Evolutionary conservation across 2,797 vertebrate species (phyloP).

Genomic region (Pygocentrus nattereri): DNA sequence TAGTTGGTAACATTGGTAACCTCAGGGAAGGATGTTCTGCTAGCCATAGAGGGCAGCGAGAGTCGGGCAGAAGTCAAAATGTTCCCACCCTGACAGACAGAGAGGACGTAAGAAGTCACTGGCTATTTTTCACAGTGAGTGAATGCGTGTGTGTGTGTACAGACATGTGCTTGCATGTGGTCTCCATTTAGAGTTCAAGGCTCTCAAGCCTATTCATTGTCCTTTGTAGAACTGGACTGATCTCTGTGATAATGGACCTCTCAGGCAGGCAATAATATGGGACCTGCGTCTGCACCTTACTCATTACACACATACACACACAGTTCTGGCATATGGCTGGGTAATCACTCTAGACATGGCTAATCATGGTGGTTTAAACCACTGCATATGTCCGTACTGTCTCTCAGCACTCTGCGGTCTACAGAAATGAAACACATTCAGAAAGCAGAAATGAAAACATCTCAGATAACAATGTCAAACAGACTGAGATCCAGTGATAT

Average conservation of each 20-base stretch:
- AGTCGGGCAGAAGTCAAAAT: slow-evolving; percentile 88
- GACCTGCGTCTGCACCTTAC: not conserved
- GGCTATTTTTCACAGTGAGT: not conserved
- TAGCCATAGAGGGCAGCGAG: slow-evolving; percentile 92
- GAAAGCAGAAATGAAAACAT: not conserved
- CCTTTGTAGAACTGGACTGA: not conserved
- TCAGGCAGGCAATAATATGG: not conserved
- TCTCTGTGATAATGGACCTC: not conserved
- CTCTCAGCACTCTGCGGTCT: slow-evolving; percentile 12
- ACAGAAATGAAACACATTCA: not conserved
- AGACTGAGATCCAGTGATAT: slow-evolving; percentile 7
- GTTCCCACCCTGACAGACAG: slow-evolving; percentile 85
- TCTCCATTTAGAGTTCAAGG: slow-evolving; percentile 27
- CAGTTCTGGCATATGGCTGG: slow-evolving; percentile 34
- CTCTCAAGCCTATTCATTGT: not conserved
- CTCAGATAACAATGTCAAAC: not conserved
- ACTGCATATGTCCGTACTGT: slow-evolving; percentile 25
- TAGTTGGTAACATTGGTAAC: slow-evolving; percentile 96
- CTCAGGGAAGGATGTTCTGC: slow-evolving; percentile 90
- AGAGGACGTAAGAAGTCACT: slow-evolving; percentile 4
- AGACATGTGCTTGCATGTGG: not conserved
- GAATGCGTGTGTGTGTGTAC: not conserved
- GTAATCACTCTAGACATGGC: slow-evolving; percentile 39
- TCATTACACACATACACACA: slow-evolving; percentile 23
- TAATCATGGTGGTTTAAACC: slow-evolving; percentile 36